phyloP scores from a whole-genome alignment of 2,797 vertebrate genomes.

The Fistularia commersonii region DNA sequence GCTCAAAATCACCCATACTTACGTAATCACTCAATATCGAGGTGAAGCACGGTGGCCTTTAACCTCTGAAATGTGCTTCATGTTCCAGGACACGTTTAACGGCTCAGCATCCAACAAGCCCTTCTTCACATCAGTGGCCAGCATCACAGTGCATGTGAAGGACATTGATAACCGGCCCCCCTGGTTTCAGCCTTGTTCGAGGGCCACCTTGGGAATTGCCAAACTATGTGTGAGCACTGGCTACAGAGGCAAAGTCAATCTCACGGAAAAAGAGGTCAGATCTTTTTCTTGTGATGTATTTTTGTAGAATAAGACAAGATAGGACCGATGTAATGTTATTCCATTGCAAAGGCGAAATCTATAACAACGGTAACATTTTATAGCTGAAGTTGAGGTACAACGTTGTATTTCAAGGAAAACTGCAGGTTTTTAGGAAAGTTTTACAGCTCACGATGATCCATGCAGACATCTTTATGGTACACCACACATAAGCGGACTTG shows the following conservation, averaged over 20 bases:
- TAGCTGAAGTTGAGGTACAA: too few relatives aligned
- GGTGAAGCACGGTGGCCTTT: neutral
- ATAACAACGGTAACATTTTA: too few relatives aligned
- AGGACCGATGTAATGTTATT: too few relatives aligned
- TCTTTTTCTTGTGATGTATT: too few relatives aligned
- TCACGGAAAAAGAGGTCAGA: conserved; percentile 76
- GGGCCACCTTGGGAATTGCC: conserved; percentile 60
- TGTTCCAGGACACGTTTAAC: conserved; percentile 67
- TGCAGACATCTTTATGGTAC: too few relatives aligned
- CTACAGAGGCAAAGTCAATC: conserved; percentile 75
- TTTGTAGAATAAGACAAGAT: too few relatives aligned
- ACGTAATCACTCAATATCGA: neutral
- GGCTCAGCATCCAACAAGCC: conserved; percentile 55
- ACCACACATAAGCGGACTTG: too few relatives aligned
- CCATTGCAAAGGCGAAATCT: too few relatives aligned
- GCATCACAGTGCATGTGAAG: conserved; percentile 70
- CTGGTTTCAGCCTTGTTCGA: conserved; percentile 78
- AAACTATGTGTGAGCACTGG: conserved; percentile 76
- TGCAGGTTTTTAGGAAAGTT: too few relatives aligned
- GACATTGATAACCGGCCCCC: conserved; percentile 79
- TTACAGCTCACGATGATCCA: too few relatives aligned
- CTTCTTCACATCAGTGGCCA: conserved; percentile 73
- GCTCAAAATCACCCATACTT: too few relatives aligned
- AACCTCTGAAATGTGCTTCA: neutral
- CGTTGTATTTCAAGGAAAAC: too few relatives aligned